Conservation (phyloP, 1,140 invertebrate species). For the Tenebrio molitor region DNA sequence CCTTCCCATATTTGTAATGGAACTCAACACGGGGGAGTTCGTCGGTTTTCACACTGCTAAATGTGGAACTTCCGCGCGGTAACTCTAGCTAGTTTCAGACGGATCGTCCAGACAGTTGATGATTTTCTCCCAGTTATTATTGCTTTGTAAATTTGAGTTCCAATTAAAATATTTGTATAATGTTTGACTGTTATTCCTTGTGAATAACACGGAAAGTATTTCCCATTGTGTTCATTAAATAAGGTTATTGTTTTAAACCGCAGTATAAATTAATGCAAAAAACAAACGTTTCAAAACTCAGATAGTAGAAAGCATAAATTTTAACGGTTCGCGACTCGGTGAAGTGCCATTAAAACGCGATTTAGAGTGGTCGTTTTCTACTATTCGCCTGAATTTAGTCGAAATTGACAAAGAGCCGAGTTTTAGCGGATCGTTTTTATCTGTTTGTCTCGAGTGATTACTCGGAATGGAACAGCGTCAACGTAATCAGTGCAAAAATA, state of each 20-base stretch:
- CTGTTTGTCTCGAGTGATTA: neutral
- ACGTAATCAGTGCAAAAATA: neutral
- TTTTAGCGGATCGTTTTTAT: neutral
- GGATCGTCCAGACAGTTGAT: too few relatives aligned
- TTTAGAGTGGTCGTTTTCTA: constrained; percentile 3
- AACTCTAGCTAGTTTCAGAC: too few relatives aligned
- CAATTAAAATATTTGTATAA: neutral
- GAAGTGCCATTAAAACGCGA: constrained; percentile 14
- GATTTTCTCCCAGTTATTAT: too few relatives aligned
- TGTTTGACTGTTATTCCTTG: neutral
- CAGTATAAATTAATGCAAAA: constrained; percentile 9
- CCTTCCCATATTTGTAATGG: neutral
- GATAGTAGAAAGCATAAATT: constrained; percentile 33
- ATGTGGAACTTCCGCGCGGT: too few relatives aligned
- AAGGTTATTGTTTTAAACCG: constrained; percentile 30
- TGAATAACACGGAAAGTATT: constrained; percentile 16
- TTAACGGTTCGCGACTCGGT: constrained; percentile 17
- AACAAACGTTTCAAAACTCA: constrained; percentile 25
- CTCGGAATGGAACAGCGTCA: neutral
- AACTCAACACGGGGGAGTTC: too few relatives aligned
- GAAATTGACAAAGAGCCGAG: neutral
- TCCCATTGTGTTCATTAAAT: constrained; percentile 28
- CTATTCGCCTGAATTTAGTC: neutral
- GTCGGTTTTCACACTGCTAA: too few relatives aligned
- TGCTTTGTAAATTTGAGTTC: too few relatives aligned